phyloP scores from a whole-genome alignment of 2,797 vertebrate species.

The Alectoris magna region DNA sequence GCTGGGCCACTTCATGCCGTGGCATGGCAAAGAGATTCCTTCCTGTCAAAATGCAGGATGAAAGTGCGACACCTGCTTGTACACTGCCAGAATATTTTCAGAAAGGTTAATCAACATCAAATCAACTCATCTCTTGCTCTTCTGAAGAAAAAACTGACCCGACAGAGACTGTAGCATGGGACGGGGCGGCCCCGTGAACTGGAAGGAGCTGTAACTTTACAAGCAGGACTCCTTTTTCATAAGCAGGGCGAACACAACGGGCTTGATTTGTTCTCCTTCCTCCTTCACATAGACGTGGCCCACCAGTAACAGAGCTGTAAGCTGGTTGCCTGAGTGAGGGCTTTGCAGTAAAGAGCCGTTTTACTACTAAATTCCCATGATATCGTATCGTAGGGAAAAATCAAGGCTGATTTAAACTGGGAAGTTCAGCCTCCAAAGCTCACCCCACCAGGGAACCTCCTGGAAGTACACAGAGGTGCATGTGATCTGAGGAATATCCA shows the following conservation, averaged over 20 bases:
- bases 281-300: neutral
- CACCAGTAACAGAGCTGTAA: neutral
- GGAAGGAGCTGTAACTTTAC: neutral
- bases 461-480: neutral
- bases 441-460: neutral
- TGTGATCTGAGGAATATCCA: neutral
- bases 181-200: neutral
- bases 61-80: neutral
- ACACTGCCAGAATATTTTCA: neutral
- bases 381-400: neutral
- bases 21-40: neutral
- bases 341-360: neutral
- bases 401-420: neutral
- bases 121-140: neutral
- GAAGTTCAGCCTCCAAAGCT: neutral
- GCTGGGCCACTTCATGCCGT: rapidly evolving
- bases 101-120: neutral
- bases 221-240: neutral
- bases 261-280: neutral
- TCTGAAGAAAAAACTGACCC: neutral
- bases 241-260: rapidly evolving
- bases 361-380: rapidly evolving
- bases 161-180: neutral
- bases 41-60: neutral
- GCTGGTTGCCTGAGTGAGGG: neutral